Conservation (phyloP, 1,140 invertebrate species). For the Dermatophagoides farinae region DNA sequence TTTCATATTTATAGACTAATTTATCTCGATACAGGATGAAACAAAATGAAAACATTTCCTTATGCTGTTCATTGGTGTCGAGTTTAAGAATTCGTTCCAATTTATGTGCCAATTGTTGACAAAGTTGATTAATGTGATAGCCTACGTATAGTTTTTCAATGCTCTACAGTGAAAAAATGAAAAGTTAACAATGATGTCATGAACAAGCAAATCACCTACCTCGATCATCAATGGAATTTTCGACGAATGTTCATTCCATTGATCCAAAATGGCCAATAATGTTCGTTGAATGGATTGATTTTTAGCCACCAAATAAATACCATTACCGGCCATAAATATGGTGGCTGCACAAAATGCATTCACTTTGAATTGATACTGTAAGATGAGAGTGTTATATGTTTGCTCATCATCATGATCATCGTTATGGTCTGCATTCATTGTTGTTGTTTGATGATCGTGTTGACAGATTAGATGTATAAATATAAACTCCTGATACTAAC, state of each 20-base stretch:
- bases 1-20: conserved; percentile 1
- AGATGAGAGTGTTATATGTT: not conserved
- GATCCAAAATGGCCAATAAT: not conserved
- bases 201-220: not conserved
- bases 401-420: not conserved
- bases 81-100: not conserved
- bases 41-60: not conserved
- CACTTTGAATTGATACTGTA: not conserved
- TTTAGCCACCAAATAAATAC: not conserved
- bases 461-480: not conserved
- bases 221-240: not conserved
- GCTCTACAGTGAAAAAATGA: not conserved
- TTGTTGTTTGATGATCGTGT: no score
- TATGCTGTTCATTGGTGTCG: not conserved
- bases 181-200: not conserved
- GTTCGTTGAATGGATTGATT: not conserved
- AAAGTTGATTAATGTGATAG: not conserved
- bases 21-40: not conserved
- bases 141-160: conserved; percentile 4
- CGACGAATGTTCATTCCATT: not conserved
- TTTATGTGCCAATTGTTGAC: not conserved
- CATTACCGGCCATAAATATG: not conserved
- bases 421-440: not conserved
- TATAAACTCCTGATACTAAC: conserved; percentile 1
- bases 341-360: not conserved